A percentile compares a stretch with the other conserved stretches of the same genome.
These are phyloP conservation scores for Gryllus bimaculatus DNA, from an alignment of 1,140 invertebrate genomes.

Conservation along the genomic window DNA sequence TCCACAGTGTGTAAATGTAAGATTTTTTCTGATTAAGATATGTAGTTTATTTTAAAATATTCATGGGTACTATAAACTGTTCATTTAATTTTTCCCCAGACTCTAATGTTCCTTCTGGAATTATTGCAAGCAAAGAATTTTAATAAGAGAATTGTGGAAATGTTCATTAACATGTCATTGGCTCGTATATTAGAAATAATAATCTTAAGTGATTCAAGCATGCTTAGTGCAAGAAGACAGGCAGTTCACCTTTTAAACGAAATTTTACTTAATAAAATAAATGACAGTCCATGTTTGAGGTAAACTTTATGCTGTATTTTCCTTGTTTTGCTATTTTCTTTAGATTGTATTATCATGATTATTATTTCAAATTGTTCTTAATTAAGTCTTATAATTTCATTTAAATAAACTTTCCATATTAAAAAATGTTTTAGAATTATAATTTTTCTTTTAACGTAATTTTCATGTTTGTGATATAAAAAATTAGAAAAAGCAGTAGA, in stretches of 20 bases:
- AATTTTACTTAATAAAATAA: not conserved
- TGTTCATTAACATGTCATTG: not conserved
- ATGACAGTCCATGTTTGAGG: not conserved
- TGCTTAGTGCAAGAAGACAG: not conserved
- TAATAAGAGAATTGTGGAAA: not conserved
- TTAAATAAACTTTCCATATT: too few species aligned
- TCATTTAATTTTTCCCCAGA: not conserved
- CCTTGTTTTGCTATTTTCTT: not conserved
- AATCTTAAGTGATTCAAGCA: not conserved
- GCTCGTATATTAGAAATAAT: not conserved
- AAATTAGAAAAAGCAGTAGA: too few species aligned
- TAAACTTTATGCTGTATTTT: not conserved
- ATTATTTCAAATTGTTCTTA: not conserved
- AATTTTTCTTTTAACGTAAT: too few species aligned
- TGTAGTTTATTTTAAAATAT: too few species aligned
- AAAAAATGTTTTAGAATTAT: too few species aligned
- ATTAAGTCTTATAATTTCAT: too few species aligned
- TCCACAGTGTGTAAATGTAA: not conserved
- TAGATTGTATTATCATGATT: not conserved
- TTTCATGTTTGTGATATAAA: too few species aligned
- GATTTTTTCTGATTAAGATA: not conserved
- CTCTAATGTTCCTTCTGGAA: not conserved
- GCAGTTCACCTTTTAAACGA: not conserved
- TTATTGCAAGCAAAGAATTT: not conserved
- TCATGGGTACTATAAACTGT: too few species aligned